These are phyloP conservation scores for Leuciscus idus DNA, from an alignment of 2,113 vertebrate species.

Conservation along the genomic window DNA sequence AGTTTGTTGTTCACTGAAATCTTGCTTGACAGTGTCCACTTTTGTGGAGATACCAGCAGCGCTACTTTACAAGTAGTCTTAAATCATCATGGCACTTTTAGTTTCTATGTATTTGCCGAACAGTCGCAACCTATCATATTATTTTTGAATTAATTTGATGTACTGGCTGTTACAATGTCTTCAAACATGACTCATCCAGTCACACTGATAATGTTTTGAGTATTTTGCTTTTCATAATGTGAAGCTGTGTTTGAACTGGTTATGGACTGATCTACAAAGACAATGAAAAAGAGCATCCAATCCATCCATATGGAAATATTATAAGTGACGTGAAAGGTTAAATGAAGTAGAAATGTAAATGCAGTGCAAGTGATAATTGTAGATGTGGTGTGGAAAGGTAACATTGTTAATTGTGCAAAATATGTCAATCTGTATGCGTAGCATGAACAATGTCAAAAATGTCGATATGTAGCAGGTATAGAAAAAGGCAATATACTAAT, in stretches of 20 bases:
- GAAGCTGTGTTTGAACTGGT: not conserved
- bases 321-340: no score
- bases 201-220: not conserved
- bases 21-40: not conserved
- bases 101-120: not conserved
- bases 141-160: not conserved
- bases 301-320: no score
- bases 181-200: not conserved
- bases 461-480: no score
- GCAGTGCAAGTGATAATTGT: no score
- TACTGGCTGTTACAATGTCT: not conserved
- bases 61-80: not conserved
- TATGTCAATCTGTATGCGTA: no score
- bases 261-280: no score
- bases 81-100: not conserved
- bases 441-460: no score
- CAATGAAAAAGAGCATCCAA: no score
- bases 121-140: not conserved
- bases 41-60: not conserved
- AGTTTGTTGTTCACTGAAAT: not conserved
- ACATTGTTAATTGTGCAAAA: no score
- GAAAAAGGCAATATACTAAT: no score
- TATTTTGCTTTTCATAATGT: not conserved
- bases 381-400: no score
- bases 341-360: no score